Evolutionary conservation across 2,797 vertebrate genomes (phyloP).

Genomic region (Tympanoctomys barrerae): DNA sequence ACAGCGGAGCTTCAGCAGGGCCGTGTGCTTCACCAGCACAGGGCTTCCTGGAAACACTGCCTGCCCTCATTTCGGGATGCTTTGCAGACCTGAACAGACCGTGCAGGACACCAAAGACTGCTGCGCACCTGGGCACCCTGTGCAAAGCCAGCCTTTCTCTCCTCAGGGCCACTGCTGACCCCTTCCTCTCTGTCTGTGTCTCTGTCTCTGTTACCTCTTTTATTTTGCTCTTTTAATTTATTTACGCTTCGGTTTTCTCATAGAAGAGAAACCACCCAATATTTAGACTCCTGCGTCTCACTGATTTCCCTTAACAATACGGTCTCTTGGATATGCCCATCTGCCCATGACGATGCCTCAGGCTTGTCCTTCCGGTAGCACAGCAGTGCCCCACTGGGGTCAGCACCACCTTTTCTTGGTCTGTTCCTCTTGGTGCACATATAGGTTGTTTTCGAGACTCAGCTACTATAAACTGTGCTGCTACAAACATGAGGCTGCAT

Average conservation of each 20-base stretch:
- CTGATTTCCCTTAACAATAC: neutral
- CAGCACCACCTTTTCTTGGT: neutral
- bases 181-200: neutral
- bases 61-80: no score
- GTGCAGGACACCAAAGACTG: no score
- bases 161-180: accelerated
- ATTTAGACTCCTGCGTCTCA: neutral
- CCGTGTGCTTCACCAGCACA: neutral
- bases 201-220: neutral
- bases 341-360: neutral
- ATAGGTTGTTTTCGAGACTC: neutral
- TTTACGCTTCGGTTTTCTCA: neutral
- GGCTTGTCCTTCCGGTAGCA: no score
- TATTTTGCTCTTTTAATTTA: neutral
- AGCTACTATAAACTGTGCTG: neutral
- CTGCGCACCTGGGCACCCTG: accelerated
- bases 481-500: neutral
- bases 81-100: neutral
- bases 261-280: neutral
- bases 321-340: neutral
- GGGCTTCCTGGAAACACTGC: neutral
- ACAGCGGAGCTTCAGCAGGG: neutral
- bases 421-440: neutral
- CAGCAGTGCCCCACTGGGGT: neutral
- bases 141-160: neutral